Evolutionary conservation across 2,113 vertebrate genomes (phyloP).

Genomic region (Crotalus horridus): DNA sequence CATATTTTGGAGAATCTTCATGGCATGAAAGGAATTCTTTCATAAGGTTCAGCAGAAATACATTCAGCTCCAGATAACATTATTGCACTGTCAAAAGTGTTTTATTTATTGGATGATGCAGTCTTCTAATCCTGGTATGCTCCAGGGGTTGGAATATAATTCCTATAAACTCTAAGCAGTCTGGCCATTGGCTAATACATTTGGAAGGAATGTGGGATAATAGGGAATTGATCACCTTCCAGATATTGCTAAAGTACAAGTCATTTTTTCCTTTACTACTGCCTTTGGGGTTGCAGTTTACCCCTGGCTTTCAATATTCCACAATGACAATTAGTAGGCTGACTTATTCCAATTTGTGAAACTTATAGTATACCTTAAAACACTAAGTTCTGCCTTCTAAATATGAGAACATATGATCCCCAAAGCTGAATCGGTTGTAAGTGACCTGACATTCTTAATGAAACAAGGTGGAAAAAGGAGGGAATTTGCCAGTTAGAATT

Average conservation of each 20-base stretch:
- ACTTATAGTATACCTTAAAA: not conserved
- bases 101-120: not conserved
- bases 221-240: not conserved
- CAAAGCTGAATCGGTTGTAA: not conserved
- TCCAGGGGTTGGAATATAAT: not conserved
- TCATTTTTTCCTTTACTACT: not conserved
- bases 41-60: not conserved
- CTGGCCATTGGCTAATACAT: not conserved
- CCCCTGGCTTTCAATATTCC: too few relatives aligned
- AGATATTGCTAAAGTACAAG: not conserved
- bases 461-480: not conserved
- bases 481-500: not conserved
- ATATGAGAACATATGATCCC: not conserved
- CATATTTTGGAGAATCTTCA: not conserved
- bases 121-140: not conserved
- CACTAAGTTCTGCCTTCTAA: not conserved
- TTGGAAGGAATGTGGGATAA: not conserved
- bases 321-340: not conserved
- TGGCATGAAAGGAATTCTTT: not conserved
- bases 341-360: not conserved
- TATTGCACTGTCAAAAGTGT: not conserved
- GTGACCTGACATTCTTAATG: not conserved
- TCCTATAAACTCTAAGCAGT: not conserved
- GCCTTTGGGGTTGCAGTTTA: not conserved
- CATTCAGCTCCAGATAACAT: too few relatives aligned